Conservation (phyloP, 2,113 vertebrate genomes). For the Apteryx owenii region DNA sequence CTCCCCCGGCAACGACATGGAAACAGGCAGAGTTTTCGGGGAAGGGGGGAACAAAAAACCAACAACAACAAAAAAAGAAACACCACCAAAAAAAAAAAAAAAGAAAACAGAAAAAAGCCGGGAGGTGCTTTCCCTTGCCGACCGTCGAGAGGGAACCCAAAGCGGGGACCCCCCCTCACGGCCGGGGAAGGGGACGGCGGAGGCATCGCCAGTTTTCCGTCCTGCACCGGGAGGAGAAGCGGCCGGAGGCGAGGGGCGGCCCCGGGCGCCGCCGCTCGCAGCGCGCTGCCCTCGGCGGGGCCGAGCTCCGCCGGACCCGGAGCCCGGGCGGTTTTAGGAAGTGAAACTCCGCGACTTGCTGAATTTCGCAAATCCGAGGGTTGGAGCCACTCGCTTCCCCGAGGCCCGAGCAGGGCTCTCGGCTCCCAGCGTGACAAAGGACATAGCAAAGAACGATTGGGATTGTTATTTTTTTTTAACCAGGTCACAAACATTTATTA, state of each 20-base stretch:
- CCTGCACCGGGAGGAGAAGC: background rate
- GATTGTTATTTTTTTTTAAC: constrained; percentile 35
- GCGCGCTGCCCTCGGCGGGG: too few species aligned
- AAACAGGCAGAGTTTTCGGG: background rate
- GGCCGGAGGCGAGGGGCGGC: background rate
- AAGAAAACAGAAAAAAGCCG: background rate
- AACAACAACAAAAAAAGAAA: background rate
- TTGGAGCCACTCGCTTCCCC: background rate
- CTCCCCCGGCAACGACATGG: background rate
- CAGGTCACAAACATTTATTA: constrained; percentile 96
- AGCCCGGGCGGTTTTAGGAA: too few species aligned
- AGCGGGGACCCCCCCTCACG: background rate
- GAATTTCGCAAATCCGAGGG: background rate
- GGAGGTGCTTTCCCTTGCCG: background rate
- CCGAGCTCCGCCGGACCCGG: too few species aligned
- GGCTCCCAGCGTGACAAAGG: constrained; percentile 59
- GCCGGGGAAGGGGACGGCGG: background rate
- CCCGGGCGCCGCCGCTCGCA: background rate
- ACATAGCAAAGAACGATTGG: constrained; percentile 57
- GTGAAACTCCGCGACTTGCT: background rate
- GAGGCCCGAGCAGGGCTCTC: constrained; percentile 12
- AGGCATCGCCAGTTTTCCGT: background rate
- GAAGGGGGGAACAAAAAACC: background rate
- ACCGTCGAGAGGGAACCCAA: background rate
- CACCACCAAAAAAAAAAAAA: background rate